Base-by-base conservation (phyloP, 2,888 invertebrate species). In the Mesorhabditis belari region DNA sequence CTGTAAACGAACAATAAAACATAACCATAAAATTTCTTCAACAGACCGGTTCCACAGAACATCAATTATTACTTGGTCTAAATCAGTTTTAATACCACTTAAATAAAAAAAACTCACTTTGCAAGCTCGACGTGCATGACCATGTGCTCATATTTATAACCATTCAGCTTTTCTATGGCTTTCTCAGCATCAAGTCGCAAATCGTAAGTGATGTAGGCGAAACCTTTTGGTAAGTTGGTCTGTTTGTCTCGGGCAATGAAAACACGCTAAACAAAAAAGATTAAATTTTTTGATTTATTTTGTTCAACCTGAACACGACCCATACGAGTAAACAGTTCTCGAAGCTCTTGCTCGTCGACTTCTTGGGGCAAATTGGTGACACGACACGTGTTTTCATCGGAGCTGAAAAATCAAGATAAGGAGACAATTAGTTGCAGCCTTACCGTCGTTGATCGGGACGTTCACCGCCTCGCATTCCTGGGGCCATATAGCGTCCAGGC, bases 171-270 rank as follows among this genome's bases (percentile, higher is more conserved):
- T 64, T 87, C 86, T 80, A 98, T 94, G 61, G 98, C 98, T 76
- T 89, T 94, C 49, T 78, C 77, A 35, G 79, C 77, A 58, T 79
- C 70, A 60, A 58, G 54, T 75, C 89, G 87, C 75, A 88, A 88
- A 82, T 91, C 91, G 84, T 92, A 98, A 80, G 95, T 96, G 64
- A 98, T 92, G 82, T 96, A 98, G 17, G 96, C 96, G 84, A 96
- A 98, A 64, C 96, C 96, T 81, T 85, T 85, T 28, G 85, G 85
- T 60, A 83, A 82, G 44, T 83, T 83, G 44, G 85, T 85, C 63
- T 79, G 80, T 78, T 86, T 86, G 80, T 98, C 96, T 82, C 94
- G 93, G 12, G 96, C 95, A 77, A 98, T 87, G 82, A 90, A 99
- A 76, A 95, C 87, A 81, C 98, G 91, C 76, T 90, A 89, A 21